Base-by-base conservation (phyloP, 2,113 vertebrate species). In the Orthonyx spaldingii region DNA sequence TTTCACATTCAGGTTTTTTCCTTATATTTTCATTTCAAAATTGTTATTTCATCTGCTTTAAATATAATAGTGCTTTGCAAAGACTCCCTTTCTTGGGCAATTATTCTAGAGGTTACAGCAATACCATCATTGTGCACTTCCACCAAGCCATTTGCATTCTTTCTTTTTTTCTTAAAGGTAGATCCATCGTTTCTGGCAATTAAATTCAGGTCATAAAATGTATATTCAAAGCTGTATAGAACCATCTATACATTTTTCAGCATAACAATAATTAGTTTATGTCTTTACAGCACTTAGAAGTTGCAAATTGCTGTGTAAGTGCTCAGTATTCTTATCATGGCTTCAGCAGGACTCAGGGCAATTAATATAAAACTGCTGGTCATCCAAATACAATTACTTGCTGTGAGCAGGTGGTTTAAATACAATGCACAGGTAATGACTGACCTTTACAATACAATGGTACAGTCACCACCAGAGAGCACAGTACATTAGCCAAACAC, bases 391-490 rank as follows among this genome's bases (percentile, higher is more conserved):
- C 59, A 33, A 96, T 93, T 85, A 69, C 94, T 87, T 91, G 93
- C 98, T 96, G 94, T 60, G 97, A 96, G 79, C 87, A 87, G 76
- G 90, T 90, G 92, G 95, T 96, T 96, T 96, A 97, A 97, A 96
- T 94, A 96, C 84, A 97, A 84, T 87, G 87, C 47, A 66, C 89
- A 97, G 95, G 96, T 97, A 97, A 97, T 93, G 90, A 95, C 77
- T 96, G 97, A 97, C 96, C 97, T 98, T 98, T 97, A 77, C 63
- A 91, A 96, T 57, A 97, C 90, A 97, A 97, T 95, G 83, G 86
- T 77, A 33, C 7, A 90, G 74, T 47, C 92, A 91, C 19, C 82
- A 86, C 52, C 87, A 91, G 84, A 76, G 87, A 95, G 80, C 65
- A 89, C 79, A 95, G 91, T 9, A 57, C 95, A 93, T 89, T 93